Base-by-base conservation (phyloP, 30 jellyfish, hydroid and myxozoan genomes). In the Chrysaora quinquecirrha region DNA sequence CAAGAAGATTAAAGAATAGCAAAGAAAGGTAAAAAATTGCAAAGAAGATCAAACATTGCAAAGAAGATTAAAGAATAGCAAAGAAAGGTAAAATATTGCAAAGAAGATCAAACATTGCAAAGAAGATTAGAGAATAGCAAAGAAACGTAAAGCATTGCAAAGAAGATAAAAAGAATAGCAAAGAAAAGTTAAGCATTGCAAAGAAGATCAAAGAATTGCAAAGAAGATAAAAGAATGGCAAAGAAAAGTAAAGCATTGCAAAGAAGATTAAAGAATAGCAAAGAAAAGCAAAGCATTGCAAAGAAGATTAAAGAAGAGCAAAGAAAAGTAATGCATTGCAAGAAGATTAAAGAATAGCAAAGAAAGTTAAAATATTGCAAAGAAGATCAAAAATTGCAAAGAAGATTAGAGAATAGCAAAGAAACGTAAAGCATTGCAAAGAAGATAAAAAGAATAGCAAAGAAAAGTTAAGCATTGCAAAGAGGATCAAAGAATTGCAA, bases 31-130 rank as follows among this genome's bases (percentile, higher is more conserved):
- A 43, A 43, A 43, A 9, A 16, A 43, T 43, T 43, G n/a, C n/a
- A n/a, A n/a, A n/a, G n/a, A 43, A 43, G 58, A 16, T 6, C 58
- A 43, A 43, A 43, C 16, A 16, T 43, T 43, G 16, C 58, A 43
- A 16, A n/a, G n/a, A n/a, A n/a, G 58, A 43, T 6, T 16, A 9
- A 43, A 43, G 58, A 43, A 43, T 6, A 16, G 58, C 80, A 67
- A 30, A 33, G 80, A 18, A 67, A 67, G 34, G 77, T 12, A 2
- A 29, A 30, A n/a, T n/a, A n/a, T n/a, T n/a, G n/a, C n/a, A n/a
- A n/a, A n/a, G n/a, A n/a, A n/a, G n/a, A n/a, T n/a, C n/a, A n/a
- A n/a, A n/a, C n/a, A n/a, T n/a, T n/a, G n/a, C n/a, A n/a, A n/a
- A n/a, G n/a, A n/a, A n/a, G n/a, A n/a, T n/a, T n/a, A n/a, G n/a